A percentile compares a stretch with the other conserved stretches of the same genome.
phyloP scores from a whole-genome alignment of 2,113 vertebrate species.

The Otolemur garnettii region DNA sequence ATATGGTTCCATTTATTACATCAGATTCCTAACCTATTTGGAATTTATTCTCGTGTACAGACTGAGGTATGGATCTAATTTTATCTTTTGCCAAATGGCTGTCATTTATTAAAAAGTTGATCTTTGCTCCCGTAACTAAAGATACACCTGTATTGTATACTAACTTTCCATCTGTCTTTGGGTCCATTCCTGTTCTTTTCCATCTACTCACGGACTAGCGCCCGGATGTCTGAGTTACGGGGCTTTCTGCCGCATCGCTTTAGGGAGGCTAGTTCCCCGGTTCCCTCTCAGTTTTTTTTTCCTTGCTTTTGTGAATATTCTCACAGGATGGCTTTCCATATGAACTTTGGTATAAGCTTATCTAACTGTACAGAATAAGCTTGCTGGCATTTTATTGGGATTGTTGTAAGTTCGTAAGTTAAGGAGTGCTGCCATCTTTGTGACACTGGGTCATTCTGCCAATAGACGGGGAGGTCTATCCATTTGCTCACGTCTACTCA shows the following conservation, averaged over 20 bases:
- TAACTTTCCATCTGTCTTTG: slow-evolving; percentile 17
- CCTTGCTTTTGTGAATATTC: slow-evolving; percentile 17
- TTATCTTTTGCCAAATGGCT: slow-evolving; percentile 47
- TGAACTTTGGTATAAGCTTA: not conserved
- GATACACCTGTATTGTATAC: not conserved
- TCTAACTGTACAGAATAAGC: not conserved
- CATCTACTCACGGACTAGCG: not conserved
- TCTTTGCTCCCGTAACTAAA: not conserved
- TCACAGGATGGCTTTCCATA: not conserved
- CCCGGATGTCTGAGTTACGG: not conserved
- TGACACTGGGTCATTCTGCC: not conserved
- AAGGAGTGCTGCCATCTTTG: slow-evolving; percentile 16
- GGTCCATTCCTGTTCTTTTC: not conserved
- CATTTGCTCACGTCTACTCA: not conserved
- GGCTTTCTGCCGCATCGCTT: not conserved
- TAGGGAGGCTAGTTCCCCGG: not conserved
- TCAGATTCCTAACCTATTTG: not conserved
- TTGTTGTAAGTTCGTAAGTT: slow-evolving; percentile 17
- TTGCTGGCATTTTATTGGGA: not conserved
- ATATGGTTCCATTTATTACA: not conserved
- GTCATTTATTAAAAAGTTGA: not conserved
- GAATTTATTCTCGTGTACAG: slow-evolving; percentile 21
- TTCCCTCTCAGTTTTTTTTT: not conserved
- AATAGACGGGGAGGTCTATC: not conserved
- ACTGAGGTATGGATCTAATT: not conserved